phyloP scores from a whole-genome alignment of 2,797 vertebrate genomes.

The Taenioides sp. region DNA sequence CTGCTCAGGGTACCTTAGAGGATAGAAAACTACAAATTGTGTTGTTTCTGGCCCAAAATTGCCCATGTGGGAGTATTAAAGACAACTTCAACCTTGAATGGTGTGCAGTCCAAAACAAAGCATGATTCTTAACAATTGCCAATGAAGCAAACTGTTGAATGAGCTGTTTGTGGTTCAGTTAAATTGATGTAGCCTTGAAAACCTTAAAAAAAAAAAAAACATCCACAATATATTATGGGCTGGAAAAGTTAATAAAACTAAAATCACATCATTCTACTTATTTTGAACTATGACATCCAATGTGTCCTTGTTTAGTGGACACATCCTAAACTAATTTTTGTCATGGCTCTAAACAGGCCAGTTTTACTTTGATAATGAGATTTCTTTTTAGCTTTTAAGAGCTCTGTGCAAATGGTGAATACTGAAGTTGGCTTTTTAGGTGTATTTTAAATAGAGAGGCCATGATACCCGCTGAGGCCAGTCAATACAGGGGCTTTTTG shows the following conservation, averaged over 20 bases:
- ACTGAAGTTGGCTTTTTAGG: background rate
- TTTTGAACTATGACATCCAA: background rate
- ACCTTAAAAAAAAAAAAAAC: background rate
- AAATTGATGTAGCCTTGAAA: background rate
- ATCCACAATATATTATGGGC: background rate
- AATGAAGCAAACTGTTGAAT: background rate
- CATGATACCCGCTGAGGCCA: background rate
- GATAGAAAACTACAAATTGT: too few species aligned
- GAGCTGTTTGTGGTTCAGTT: background rate
- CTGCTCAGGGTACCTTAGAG: too few species aligned
- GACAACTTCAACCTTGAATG: too few species aligned
- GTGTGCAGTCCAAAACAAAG: too few species aligned
- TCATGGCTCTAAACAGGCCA: background rate
- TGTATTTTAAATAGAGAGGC: background rate
- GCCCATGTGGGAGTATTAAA: too few species aligned
- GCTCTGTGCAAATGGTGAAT: background rate
- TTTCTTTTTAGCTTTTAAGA: background rate
- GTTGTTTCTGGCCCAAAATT: too few species aligned
- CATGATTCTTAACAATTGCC: background rate
- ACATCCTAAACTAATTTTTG: background rate
- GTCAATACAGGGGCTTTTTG: background rate
- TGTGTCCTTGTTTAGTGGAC: background rate
- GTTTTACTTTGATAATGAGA: constrained; percentile 1
- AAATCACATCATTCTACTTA: background rate
- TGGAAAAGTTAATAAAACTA: background rate